Conservation (phyloP, 1,140 invertebrate species). For the Bombus impatiens region DNA sequence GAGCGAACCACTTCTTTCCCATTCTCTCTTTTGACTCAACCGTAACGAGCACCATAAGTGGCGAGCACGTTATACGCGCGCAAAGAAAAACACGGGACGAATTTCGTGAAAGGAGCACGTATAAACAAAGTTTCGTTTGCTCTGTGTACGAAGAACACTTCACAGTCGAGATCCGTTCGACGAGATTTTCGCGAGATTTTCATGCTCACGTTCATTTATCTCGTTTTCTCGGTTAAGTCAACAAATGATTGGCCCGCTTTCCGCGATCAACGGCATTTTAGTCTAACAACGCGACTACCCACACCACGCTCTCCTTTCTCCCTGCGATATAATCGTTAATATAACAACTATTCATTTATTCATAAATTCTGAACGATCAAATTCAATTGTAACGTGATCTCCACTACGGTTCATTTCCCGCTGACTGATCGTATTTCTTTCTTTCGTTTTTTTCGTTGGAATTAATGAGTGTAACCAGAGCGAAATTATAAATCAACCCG, state of each 20-base stretch:
- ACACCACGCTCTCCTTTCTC: slow-evolving; percentile 55
- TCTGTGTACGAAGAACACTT: not conserved
- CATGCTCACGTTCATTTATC: not conserved
- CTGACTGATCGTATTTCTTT: slow-evolving; percentile 27
- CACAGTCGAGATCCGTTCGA: not conserved
- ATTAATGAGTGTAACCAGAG: slow-evolving; percentile 19
- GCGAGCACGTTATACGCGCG: no score
- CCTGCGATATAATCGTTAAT: slow-evolving; percentile 79
- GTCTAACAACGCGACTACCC: slow-evolving; percentile 47
- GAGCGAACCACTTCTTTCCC: slow-evolving; percentile 20
- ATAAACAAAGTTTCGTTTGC: not conserved
- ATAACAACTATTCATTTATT: slow-evolving; percentile 81
- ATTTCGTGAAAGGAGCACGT: not conserved
- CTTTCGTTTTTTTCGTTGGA: not conserved
- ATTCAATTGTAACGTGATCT: slow-evolving; percentile 82
- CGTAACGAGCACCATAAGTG: not conserved
- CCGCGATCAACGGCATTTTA: slow-evolving; percentile 21
- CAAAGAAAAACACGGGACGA: not conserved
- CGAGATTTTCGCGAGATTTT: not conserved
- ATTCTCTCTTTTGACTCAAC: not conserved
- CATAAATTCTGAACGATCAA: slow-evolving; percentile 83
- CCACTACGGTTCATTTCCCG: slow-evolving; percentile 75
- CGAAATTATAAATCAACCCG: slow-evolving; percentile 15
- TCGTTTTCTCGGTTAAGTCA: slow-evolving; percentile 27
- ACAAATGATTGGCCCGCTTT: slow-evolving; percentile 4